Percentiles rank a stretch among this genome's conserved stretches.
phyloP scores from a whole-genome alignment of 1,140 invertebrate genomes.

The Aphidius ervi region DNA sequence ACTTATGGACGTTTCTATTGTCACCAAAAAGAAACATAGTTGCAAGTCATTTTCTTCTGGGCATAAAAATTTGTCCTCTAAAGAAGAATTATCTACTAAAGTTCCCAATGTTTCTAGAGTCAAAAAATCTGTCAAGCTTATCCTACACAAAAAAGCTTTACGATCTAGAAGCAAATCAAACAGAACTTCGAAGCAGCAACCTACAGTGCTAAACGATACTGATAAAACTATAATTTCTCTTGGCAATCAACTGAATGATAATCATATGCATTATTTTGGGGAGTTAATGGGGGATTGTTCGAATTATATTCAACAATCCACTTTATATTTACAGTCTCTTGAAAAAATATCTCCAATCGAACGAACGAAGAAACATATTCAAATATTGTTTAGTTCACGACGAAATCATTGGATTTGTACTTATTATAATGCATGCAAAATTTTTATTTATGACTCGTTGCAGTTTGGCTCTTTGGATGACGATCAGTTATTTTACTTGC shows the following conservation, averaged over 20 bases:
- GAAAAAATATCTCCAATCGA: neutral
- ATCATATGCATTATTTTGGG: neutral
- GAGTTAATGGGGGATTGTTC: neutral
- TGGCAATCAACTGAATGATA: neutral
- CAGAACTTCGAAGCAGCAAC: neutral
- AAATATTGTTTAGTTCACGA: constrained; percentile 8
- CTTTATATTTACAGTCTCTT: neutral
- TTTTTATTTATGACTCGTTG: constrained; percentile 10
- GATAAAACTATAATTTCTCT: neutral
- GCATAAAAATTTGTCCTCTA: neutral
- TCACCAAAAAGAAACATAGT: too few species aligned
- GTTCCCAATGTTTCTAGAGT: too few species aligned
- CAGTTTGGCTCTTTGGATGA: neutral
- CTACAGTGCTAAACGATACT: too few species aligned
- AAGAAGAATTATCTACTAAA: neutral
- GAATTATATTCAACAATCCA: neutral
- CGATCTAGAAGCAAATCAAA: too few species aligned
- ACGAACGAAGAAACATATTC: constrained; percentile 4
- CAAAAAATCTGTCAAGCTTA: too few species aligned
- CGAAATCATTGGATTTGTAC: neutral
- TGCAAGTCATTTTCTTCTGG: neutral
- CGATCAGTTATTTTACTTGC: neutral
- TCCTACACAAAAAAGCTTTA: too few species aligned
- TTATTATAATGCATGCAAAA: constrained; percentile 4
- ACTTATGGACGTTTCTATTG: too few species aligned